Conservation (phyloP, 2,797 vertebrate genomes). For the Leontopithecus rosalia region DNA sequence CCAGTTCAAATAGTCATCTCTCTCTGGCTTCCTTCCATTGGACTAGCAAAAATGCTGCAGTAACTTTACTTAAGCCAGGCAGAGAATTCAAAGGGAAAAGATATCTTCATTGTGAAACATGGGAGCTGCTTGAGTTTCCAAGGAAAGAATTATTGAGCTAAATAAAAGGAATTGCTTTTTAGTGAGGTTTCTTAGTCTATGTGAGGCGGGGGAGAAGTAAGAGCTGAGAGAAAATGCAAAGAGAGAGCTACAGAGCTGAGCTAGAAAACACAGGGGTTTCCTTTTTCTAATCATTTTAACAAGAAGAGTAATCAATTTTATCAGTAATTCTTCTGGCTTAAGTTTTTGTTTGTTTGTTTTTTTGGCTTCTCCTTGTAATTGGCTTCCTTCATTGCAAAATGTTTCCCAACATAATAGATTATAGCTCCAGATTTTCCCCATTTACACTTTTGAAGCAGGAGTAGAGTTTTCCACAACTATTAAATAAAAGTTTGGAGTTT, state of each 20-base stretch:
- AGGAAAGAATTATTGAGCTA: neutral
- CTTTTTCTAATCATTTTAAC: neutral
- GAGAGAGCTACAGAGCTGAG: neutral
- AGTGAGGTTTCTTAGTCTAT: neutral
- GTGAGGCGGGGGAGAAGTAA: neutral
- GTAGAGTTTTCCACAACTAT: neutral
- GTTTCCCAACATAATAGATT: neutral
- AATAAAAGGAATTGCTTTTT: neutral
- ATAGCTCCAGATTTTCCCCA: neutral
- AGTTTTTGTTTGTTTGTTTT: neutral
- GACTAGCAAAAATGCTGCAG: neutral
- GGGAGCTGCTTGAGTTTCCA: neutral
- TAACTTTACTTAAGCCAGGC: neutral
- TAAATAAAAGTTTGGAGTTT: neutral
- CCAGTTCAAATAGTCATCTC: neutral
- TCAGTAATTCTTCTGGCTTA: neutral
- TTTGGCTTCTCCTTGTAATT: neutral
- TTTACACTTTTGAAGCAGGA: neutral
- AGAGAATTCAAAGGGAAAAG: neutral
- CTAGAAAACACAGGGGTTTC: neutral
- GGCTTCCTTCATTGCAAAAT: neutral
- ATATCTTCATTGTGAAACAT: neutral
- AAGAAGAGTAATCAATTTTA: neutral
- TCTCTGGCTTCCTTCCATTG: constrained; percentile 3
- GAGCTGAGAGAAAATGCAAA: neutral